Base-by-base conservation (phyloP, 2,113 vertebrate genomes). In the Fukomys damarensis region DNA sequence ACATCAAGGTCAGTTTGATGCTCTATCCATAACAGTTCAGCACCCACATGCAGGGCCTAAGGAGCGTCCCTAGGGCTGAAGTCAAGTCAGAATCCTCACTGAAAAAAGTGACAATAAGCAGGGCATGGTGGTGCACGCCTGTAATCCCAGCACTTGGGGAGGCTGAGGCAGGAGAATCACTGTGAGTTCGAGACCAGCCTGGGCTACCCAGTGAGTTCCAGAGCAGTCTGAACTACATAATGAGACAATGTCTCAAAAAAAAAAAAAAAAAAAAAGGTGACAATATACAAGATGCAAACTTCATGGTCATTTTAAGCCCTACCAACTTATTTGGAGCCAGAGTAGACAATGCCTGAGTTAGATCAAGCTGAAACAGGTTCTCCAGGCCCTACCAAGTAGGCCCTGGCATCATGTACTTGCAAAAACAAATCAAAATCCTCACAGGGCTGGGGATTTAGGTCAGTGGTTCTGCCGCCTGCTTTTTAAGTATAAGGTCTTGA, bases 351-450 rank as follows among this genome's bases (percentile, higher is more conserved):
- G 32, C 43, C 59, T 22, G 2, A 63, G 38, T 61, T 41, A 81
- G 59, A 52, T 77, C 28, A 43, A 46, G 30, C 19, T 76, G 38
- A 76, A 52, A 81, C 3, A 52, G 32, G 68, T 22, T 87, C 19
- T 80, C 41, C 24, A 1, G 70, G 65, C 8, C 13, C 49, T 41
- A 28, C 11, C 77, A 63, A 14, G 26, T 13, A 49, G 43, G 66
- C 35, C 58, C 66, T 93, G 74, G 28, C 38, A 58, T 84, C 28
- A 32, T 1, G 7, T 24, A 38, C 24, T n/a, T 94, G 16, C 66
- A 86, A 59, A 35, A 91, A 93, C 0, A 81, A 80, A 68, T 58
- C 84, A 89, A 94, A n/a, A n/a, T n/a, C n/a, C n/a, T n/a, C n/a
- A n/a, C n/a, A n/a, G n/a, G n/a, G n/a, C n/a, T n/a, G n/a, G n/a